Evolutionary conservation across 2,888 invertebrate genomes (phyloP), one percentile per base, ranked within the genome.

Genomic region (Gari tellinella): DNA sequence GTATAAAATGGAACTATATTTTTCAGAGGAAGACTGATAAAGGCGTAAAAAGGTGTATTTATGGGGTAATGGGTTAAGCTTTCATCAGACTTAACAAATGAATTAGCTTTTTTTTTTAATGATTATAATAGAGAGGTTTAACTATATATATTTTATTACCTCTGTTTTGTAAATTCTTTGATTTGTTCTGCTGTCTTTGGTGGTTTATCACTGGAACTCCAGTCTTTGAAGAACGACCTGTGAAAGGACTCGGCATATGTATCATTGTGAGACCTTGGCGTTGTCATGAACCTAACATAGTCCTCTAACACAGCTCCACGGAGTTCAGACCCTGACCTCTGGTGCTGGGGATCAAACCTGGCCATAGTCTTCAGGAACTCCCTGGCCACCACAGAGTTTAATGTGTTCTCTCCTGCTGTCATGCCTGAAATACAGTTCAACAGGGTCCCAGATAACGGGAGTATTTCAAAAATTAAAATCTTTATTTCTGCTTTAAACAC

Each of bases 211-310:
- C 62, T 40, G 4, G 63, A 51, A 1, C 61, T 48, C 89, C 89
- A 89, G 51, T 89, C 88, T 37, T 83, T 86, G 79, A 89, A 89
- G 69, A 89, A 89, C 5, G 83, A 62, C 52, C 89, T 53, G 51
- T 89, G 89, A 48, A 87, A 89, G 1, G 89, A 89, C 63, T 89
- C 89, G 1, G 87, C 87, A 65, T 89, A 89, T 0, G 89, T 89
- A 57, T 89, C 89, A 53, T 86, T 84, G 63, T 89, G 89, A 7
- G 84, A 62, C 2, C 83, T 81, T 1, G 89, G 88, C 7, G 88
- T 88, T 12, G 89, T 89, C 89, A 89, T 88, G 72, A 89, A 88
- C 46, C 72, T 75, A 12, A 89, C 88, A 62, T 89, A 89, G 21
- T 86, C 85, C 45, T 87, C 87, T 68, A 89, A 62, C 8, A 89